Conservation (phyloP, 37 sponge, comb jelly and placozoan genomes). For the Spongia lamella region DNA sequence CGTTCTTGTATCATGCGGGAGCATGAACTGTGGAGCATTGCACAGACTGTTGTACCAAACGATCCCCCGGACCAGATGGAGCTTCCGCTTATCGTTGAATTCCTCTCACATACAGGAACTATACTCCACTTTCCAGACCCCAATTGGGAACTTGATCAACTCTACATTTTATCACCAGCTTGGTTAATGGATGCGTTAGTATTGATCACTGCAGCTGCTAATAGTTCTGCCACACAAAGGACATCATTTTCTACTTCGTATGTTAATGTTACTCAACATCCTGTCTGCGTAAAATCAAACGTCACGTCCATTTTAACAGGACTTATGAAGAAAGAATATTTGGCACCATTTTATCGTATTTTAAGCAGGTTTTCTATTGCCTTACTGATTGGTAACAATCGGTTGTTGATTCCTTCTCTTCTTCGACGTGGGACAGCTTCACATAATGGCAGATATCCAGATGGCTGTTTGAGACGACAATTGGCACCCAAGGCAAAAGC, state of each 20-base stretch:
- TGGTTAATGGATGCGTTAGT: constrained; percentile 47
- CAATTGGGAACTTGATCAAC: constrained; percentile 61
- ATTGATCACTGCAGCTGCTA: background rate
- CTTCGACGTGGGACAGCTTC: constrained; percentile 37
- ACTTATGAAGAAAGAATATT: background rate
- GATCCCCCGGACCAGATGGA: constrained; percentile 57
- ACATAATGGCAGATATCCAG: background rate
- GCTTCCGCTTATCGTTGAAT: constrained; percentile 62
- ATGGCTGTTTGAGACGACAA: constrained; percentile 60
- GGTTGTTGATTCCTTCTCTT: constrained; percentile 62
- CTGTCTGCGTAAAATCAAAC: constrained; percentile 35
- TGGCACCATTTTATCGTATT: constrained; percentile 49
- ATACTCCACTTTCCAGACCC: constrained; percentile 74
- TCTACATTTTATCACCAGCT: constrained; percentile 59
- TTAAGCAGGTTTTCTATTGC: constrained; percentile 60
- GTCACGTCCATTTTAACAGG: constrained; percentile 2
- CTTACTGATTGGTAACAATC: constrained; percentile 36
- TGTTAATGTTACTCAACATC: constrained; percentile 29
- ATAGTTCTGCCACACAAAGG: too few species aligned
- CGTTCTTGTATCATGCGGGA: constrained; percentile 56
- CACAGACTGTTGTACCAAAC: constrained; percentile 36
- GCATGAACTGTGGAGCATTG: constrained; percentile 55
- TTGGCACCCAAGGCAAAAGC: constrained; percentile 56
- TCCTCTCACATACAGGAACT: constrained; percentile 60
- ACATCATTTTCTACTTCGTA: constrained; percentile 6